Evolutionary conservation across 1,140 invertebrate species (phyloP).

Genomic region (Hyposmocoma kahamanoa): DNA sequence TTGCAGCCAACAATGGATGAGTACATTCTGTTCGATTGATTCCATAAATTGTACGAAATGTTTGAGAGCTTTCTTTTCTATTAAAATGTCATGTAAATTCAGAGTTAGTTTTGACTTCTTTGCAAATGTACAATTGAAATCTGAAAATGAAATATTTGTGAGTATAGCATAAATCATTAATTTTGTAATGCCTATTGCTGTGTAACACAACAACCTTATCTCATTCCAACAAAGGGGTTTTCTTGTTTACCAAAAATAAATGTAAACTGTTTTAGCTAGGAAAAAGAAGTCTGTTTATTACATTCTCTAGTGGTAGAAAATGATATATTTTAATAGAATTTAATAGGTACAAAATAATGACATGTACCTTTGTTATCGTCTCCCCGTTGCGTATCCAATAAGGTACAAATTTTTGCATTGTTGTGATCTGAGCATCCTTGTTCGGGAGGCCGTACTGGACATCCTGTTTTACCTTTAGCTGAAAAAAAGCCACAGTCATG

Average conservation of each 20-base stretch:
- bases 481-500: conserved; percentile 16
- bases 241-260: no score
- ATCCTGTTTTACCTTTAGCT: conserved; percentile 65
- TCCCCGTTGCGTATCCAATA: no score
- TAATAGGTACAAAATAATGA: conserved; percentile 1
- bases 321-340: neutral
- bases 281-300: no score
- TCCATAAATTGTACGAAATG: conserved; percentile 68
- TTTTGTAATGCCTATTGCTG: no score
- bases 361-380: neutral
- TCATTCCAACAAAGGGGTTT: no score
- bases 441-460: conserved; percentile 59
- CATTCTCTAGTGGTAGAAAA: no score
- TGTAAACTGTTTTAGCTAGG: no score
- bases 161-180: no score
- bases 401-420: no score
- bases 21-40: conserved; percentile 45
- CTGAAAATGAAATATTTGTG: conserved; percentile 35
- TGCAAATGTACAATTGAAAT: conserved; percentile 41
- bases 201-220: no score
- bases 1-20: conserved; percentile 66
- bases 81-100: conserved; percentile 54
- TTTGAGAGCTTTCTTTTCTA: conserved; percentile 51
- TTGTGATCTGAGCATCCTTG: no score
- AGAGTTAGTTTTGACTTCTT: conserved; percentile 63